Evolutionary conservation across 1,140 invertebrate genomes (phyloP).

Genomic region (Trachymyrmex cornetzi): DNA sequence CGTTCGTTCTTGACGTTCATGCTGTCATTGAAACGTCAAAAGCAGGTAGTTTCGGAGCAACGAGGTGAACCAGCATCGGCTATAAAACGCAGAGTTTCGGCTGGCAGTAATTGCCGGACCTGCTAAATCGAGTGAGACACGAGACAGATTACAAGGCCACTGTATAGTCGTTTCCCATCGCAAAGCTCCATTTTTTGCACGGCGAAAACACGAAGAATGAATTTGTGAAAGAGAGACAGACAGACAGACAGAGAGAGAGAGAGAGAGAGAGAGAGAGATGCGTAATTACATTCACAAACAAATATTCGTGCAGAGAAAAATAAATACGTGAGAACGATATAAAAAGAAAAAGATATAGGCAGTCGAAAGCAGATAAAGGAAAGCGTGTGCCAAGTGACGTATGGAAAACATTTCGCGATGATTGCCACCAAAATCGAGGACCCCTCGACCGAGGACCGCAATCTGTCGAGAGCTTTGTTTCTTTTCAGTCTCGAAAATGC

Average conservation of each 20-base stretch:
- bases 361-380: not conserved
- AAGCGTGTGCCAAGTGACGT: not conserved
- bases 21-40: constrained; percentile 71
- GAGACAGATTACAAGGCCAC: constrained; percentile 35
- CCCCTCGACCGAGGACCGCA: constrained; percentile 3
- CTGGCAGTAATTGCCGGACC: constrained; percentile 43
- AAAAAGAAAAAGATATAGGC: not conserved
- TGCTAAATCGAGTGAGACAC: constrained; percentile 66
- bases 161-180: not conserved
- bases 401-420: constrained; percentile 31
- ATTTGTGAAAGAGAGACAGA: not conserved
- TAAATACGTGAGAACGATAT: constrained; percentile 1
- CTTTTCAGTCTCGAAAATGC: constrained; percentile 28
- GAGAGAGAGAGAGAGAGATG: not conserved
- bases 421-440: constrained; percentile 36
- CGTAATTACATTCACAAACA: constrained; percentile 26
- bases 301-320: not conserved
- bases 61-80: constrained; percentile 37
- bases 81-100: constrained; percentile 72
- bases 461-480: constrained; percentile 42
- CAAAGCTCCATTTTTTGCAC: constrained; percentile 11
- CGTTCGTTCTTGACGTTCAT: constrained; percentile 46
- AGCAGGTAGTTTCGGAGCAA: constrained; percentile 57
- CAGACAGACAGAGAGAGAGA: not conserved
- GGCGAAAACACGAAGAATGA: not conserved